Conservation (phyloP, 2,888 invertebrate species). For the Mimumesa dahlbomi region DNA sequence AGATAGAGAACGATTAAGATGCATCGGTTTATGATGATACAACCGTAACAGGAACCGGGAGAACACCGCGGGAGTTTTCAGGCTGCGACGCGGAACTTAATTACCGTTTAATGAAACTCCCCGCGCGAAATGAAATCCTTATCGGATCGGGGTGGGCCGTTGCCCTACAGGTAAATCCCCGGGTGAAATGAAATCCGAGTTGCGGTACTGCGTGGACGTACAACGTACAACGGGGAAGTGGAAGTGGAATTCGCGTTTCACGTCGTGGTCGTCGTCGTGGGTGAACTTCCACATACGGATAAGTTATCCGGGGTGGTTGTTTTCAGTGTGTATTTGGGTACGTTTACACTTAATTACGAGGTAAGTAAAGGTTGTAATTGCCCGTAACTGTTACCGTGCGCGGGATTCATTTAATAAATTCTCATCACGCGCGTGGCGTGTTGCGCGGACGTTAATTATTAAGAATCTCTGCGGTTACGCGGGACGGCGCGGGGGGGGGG, state of each 20-base stretch:
- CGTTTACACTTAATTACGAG: too few relatives aligned
- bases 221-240: too few relatives aligned
- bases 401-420: too few relatives aligned
- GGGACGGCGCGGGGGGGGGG: too few relatives aligned
- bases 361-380: too few relatives aligned
- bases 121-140: constrained; percentile 75
- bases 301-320: too few relatives aligned
- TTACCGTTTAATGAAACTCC: constrained; percentile 77
- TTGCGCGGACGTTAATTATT: too few relatives aligned
- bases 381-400: too few relatives aligned
- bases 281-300: too few relatives aligned
- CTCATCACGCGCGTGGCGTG: too few relatives aligned
- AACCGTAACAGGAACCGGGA: constrained; percentile 48
- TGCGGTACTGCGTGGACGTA: background rate
- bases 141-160: constrained; percentile 60
- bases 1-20: constrained; percentile 69
- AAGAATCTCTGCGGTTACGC: too few relatives aligned
- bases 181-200: constrained; percentile 17
- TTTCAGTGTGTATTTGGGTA: too few relatives aligned
- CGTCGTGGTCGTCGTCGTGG: background rate
- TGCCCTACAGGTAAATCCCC: constrained; percentile 20
- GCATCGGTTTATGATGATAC: constrained; percentile 76
- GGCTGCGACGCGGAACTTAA: constrained; percentile 70
- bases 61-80: constrained; percentile 53
- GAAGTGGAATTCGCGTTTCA: constrained; percentile 3